Base-by-base conservation (phyloP, 2,797 vertebrate genomes). In the Tolypeutes matacus region DNA sequence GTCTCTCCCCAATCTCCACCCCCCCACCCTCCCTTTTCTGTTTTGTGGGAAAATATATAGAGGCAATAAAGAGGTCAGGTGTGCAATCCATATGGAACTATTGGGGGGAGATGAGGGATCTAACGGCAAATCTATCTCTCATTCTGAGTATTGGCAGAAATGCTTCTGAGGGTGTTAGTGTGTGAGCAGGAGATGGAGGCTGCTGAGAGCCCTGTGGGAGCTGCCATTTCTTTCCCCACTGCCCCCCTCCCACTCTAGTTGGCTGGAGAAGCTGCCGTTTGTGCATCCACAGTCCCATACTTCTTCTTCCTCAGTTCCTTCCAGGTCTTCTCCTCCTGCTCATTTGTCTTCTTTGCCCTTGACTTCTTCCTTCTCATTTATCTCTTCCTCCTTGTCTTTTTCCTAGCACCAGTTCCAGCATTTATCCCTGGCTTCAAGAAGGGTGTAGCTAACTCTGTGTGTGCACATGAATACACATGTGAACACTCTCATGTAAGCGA, bases 261-360 rank as follows among this genome's bases (percentile, higher is more conserved):
- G 77, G 36, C 36, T 39, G 7, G 76, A 13, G 21, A 91, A 64
- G 51, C 82, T 84, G 39, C 72, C 75, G 12, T 91, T 83, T 84
- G n/a, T 78, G 58, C 3, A 70, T 87, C 14, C 76, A 46, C 56
- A 84, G 34, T 8, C 12, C 27, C 51, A 7, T 0, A 34, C 78
- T 60, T 81, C 81, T 31, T 70, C 58, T 94, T 92, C 81, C 49
- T 95, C 39, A 29, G 42, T 82, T 64, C 67, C 67, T 91, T 83
- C 56, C 76, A 78, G 72, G 39, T 53, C 49, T 72, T 31, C 42
- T 65, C 14, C 7, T 96, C 60, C 69, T 89, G 72, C 34, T 91
- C 46, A 56, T 72, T 82, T 95, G 76, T 96, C 21, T 25, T 92
- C 36, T 94, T 91, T 95, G 72, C 81, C 49, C 73, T 95, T 95